Evolutionary conservation across 2,888 invertebrate species (phyloP), one percentile per base, ranked within the genome.

Genomic region (Drosophila subsilvestris): DNA sequence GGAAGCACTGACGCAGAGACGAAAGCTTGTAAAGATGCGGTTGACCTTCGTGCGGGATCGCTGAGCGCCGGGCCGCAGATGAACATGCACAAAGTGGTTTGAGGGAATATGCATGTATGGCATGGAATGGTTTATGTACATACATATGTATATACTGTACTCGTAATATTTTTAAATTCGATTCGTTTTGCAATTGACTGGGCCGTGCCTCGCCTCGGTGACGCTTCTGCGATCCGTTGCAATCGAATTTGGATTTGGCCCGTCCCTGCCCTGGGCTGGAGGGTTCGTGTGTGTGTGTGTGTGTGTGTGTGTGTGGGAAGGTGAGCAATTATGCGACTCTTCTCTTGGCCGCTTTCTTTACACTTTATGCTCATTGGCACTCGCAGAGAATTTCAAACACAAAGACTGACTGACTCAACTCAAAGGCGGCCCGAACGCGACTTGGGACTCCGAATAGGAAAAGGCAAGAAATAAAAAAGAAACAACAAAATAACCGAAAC

Each of bases 21-120:
- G 58, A 76, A 84, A 84, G 71, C 79, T 68, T 76, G 76, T 76
- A 82, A 71, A 82, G 88, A 88, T 87, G 82, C 83, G 77, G 82
- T 85, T 82, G 77, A 82, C 82, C 82, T 82, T 82, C 88, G 76
- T 54, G 74, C 67, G 27, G 32, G 32, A 32, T 32, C 32, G 32
- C 32, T 32, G 32, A 10, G 4, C 32, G 32, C 32, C 32, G 27
- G 32, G 12, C 10, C 32, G 32, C 1, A 12, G 32, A 12, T 32
- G 32, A 37, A 37, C 37, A 37, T 14, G 37, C 37, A 14, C 5
- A 37, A 37, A 14, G 14, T 37, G 5, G 37, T 14, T 37, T n/a
- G n/a, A n/a, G n/a, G 12, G 54, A 14, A 22, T 57, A 47, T 47
- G 32, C 47, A 43, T 50, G 45, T 53, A 27, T 63, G 53, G 32